Percentiles rank a stretch among this genome's conserved stretches.
phyloP scores from a whole-genome alignment of 2,797 vertebrate species.

The Eulemur mongoz region DNA sequence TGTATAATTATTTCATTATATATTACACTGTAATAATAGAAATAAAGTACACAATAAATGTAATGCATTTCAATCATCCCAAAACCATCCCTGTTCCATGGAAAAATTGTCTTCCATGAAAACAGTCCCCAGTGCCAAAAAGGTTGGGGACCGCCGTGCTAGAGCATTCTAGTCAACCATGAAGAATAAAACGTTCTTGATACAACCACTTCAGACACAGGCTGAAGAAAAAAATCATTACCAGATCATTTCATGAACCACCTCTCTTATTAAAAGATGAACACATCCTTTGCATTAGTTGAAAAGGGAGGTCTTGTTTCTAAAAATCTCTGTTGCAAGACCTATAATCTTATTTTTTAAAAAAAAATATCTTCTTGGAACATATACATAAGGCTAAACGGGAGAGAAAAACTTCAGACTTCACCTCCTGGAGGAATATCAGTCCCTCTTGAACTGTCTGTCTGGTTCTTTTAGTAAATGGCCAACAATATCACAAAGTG shows the following conservation, averaged over 20 bases:
- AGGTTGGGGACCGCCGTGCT: background rate
- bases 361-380: background rate
- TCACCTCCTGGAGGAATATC: background rate
- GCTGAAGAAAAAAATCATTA: background rate
- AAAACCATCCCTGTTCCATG: too few species aligned
- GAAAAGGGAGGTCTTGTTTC: background rate
- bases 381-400: background rate
- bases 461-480: background rate
- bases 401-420: background rate
- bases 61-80: too few species aligned
- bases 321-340: background rate
- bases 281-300: background rate
- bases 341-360: background rate
- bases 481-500: background rate
- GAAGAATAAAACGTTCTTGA: background rate
- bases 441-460: background rate
- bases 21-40: too few species aligned
- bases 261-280: constrained; percentile 12
- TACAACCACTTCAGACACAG: background rate
- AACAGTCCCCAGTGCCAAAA: too few species aligned
- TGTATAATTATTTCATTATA: too few species aligned
- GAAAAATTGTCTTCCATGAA: too few species aligned
- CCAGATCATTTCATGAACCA: background rate
- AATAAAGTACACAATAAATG: too few species aligned
- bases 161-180: background rate